These are phyloP conservation scores for Harpagoxenus sublaevis DNA, from an alignment of 2,888 invertebrate genomes.

Conservation along the genomic window DNA sequence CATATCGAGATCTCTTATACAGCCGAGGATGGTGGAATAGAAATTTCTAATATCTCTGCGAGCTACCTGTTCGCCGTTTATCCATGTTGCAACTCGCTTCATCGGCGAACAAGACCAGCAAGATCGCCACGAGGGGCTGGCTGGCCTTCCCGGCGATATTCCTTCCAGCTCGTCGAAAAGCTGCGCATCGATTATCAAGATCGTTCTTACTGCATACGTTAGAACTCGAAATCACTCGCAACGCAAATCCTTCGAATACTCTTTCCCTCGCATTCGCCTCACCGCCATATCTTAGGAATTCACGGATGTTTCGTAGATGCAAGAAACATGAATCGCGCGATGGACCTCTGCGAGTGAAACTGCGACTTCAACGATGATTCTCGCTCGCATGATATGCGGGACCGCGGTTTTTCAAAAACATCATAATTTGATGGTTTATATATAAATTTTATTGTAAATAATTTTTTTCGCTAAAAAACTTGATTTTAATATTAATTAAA, in stretches of 20 bases:
- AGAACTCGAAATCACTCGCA: slow-evolving; percentile 22
- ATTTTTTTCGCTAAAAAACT: too few species aligned
- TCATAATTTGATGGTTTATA: too few species aligned
- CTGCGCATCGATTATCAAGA: slow-evolving; percentile 30
- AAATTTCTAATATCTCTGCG: background rate
- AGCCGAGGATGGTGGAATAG: background rate
- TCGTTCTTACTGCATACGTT: slow-evolving; percentile 7
- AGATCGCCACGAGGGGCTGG: background rate
- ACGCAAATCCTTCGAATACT: slow-evolving; percentile 13
- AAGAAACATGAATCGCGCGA: background rate
- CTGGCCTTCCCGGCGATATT: background rate
- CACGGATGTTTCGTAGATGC: background rate
- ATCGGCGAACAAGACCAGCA: background rate
- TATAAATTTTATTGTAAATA: too few species aligned
- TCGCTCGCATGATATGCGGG: background rate
- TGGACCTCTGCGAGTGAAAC: background rate
- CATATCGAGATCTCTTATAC: background rate
- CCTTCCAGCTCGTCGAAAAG: slow-evolving; percentile 20
- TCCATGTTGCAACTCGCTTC: slow-evolving; percentile 1
- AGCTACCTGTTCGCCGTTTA: background rate
- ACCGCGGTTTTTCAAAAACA: too few species aligned
- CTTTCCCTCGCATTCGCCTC: background rate
- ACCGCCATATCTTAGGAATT: background rate
- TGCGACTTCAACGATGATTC: background rate
- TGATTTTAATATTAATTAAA: too few species aligned